These are phyloP conservation scores for Hapalemur alaotrensis DNA, from an alignment of 2,797 vertebrate genomes.

Conservation along the genomic window DNA sequence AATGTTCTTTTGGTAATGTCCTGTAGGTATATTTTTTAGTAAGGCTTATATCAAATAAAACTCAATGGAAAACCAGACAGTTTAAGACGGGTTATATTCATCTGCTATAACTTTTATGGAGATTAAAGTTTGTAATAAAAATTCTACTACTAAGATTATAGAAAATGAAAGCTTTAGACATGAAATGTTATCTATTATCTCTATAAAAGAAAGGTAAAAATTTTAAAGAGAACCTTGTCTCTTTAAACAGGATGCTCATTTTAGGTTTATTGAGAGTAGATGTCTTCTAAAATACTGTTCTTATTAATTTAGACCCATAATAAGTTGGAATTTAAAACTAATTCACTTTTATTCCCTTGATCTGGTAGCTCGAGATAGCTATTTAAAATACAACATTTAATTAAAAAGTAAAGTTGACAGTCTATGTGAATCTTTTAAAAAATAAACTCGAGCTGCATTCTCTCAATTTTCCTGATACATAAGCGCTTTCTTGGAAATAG, in stretches of 20 bases:
- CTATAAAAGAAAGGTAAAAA: conserved; percentile 27
- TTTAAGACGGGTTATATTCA: background rate
- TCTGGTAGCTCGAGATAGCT: background rate
- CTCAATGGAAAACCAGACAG: background rate
- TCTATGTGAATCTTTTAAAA: conserved; percentile 5
- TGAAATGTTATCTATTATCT: conserved; percentile 9
- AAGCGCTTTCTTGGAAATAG: background rate
- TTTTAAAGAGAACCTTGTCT: background rate
- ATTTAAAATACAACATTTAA: conserved; percentile 46
- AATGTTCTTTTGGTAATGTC: background rate
- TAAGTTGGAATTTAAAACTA: background rate
- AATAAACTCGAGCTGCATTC: background rate
- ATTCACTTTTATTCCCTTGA: conserved; percentile 21
- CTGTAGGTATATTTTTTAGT: background rate
- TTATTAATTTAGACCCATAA: conserved; percentile 35
- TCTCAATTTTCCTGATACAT: background rate
- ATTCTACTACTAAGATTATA: background rate
- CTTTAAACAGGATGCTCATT: conserved; percentile 29
- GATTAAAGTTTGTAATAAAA: conserved; percentile 6
- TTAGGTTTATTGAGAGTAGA: conserved; percentile 28
- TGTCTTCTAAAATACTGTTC: conserved; percentile 1
- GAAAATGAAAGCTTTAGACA: conserved; percentile 32
- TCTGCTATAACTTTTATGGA: background rate
- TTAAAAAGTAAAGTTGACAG: conserved; percentile 11
- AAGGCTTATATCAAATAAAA: conserved; percentile 18